Percentiles rank a stretch among this genome's conserved stretches.
phyloP scores from a whole-genome alignment of 2,888 invertebrate species.

The Andrena chrysosceles region DNA sequence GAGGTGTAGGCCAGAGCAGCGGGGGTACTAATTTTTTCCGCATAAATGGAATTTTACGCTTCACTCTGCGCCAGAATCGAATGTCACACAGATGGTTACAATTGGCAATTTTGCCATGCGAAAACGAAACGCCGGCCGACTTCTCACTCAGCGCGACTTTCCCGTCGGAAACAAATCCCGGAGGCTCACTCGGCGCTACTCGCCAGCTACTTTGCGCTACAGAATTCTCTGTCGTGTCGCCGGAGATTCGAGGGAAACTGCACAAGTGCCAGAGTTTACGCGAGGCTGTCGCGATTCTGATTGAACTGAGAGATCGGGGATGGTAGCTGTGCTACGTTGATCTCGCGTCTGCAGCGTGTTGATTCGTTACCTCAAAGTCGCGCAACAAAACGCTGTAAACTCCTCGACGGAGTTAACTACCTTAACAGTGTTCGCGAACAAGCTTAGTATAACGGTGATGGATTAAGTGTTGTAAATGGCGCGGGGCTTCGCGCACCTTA shows the following conservation, averaged over 20 bases:
- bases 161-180: neutral
- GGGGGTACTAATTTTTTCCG: conserved; percentile 43
- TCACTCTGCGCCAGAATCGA: conserved; percentile 49
- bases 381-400: conserved; percentile 26
- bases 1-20: neutral
- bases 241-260: neutral
- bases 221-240: neutral
- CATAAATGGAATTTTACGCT: conserved; percentile 51
- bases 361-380: conserved; percentile 27
- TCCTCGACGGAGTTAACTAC: conserved; percentile 41
- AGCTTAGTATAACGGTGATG: conserved; percentile 62
- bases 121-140: conserved; percentile 15
- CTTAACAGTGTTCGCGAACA: conserved; percentile 52
- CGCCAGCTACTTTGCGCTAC: neutral
- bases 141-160: conserved; percentile 11
- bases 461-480: conserved; percentile 62
- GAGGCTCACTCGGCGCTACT: neutral
- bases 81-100: conserved; percentile 37
- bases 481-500: conserved; percentile 40
- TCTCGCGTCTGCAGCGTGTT: neutral
- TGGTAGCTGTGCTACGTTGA: neutral
- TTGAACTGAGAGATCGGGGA: neutral
- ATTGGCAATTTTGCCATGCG: conserved; percentile 24
- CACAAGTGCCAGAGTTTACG: neutral
- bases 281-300: neutral